These are phyloP conservation scores for Gulo gulo DNA, from an alignment of 2,113 vertebrate species.

Conservation along the genomic window DNA sequence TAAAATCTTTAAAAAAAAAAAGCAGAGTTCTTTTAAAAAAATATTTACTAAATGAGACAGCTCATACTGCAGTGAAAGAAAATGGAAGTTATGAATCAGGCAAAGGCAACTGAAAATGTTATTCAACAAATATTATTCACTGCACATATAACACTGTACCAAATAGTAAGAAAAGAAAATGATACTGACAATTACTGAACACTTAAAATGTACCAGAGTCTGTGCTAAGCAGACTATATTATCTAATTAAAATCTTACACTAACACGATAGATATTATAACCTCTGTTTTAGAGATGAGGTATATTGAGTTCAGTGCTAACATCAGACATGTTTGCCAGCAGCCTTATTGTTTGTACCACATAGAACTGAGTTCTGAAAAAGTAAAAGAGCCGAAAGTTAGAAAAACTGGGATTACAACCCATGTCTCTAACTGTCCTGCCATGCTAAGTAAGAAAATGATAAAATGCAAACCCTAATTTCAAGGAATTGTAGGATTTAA, in stretches of 20 bases:
- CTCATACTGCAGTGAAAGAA: neutral
- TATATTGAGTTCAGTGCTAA: neutral
- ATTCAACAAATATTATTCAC: neutral
- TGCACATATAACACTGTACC: neutral
- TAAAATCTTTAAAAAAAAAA: too few species aligned
- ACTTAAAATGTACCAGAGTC: neutral
- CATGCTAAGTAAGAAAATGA: neutral
- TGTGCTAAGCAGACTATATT: neutral
- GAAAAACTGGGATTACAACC: neutral
- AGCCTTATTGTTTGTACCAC: neutral
- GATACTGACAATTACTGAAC: neutral
- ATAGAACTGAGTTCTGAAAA: neutral
- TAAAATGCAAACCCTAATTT: neutral
- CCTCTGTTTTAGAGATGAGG: neutral
- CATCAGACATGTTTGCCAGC: neutral
- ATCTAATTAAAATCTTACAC: neutral
- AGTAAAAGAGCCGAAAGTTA: neutral
- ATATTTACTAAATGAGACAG: constrained; percentile 5
- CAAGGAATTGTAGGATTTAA: constrained; percentile 24
- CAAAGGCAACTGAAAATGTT: constrained; percentile 1
- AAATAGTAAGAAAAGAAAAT: neutral
- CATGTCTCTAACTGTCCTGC: neutral
- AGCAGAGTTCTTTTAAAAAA: neutral
- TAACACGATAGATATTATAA: neutral
- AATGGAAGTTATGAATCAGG: neutral